These are phyloP conservation scores for Zosterops pallidus DNA, from an alignment of 2,113 vertebrate genomes.

Conservation along the genomic window DNA sequence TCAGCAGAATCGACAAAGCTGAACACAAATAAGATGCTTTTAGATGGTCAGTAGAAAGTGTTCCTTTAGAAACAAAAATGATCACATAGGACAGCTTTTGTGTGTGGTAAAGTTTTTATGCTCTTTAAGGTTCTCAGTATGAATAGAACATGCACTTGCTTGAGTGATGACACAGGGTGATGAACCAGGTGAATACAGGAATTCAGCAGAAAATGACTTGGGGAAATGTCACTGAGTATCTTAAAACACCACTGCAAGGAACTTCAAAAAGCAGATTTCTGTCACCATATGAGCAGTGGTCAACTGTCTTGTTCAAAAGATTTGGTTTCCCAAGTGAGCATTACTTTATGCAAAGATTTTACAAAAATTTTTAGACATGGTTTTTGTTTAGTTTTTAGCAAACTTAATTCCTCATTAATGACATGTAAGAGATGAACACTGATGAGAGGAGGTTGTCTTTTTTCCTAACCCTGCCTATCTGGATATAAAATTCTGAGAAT, in stretches of 20 bases:
- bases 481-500: background rate
- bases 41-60: background rate
- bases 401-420: background rate
- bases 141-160: background rate
- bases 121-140: background rate
- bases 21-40: background rate
- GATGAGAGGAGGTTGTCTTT: rapidly evolving
- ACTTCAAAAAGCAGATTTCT: background rate
- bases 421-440: background rate
- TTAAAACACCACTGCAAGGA: background rate
- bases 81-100: background rate
- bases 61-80: background rate
- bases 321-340: background rate
- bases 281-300: background rate
- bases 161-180: background rate
- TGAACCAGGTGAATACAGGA: background rate
- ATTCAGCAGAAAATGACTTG: background rate
- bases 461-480: background rate
- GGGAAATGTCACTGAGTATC: background rate
- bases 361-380: background rate
- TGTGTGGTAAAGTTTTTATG: background rate
- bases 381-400: background rate
- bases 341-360: background rate
- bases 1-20: background rate
- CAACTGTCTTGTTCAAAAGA: background rate